Conservation (phyloP, 2,113 vertebrate species). For the Cryptomyrus ogoouensis region DNA sequence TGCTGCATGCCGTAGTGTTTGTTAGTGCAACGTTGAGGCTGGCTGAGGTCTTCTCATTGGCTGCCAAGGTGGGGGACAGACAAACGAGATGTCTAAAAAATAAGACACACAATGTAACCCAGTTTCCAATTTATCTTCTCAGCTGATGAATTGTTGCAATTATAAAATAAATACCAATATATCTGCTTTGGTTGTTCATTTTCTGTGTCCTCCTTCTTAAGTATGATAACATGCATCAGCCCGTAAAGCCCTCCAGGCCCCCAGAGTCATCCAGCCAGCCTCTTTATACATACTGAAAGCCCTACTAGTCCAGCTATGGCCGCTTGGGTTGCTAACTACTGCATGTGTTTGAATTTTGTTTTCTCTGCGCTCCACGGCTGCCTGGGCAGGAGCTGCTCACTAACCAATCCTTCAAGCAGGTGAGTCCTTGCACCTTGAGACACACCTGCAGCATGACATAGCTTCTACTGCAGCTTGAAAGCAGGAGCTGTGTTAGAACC, state of each 20-base stretch:
- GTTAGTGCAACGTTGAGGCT: slow-evolving; percentile 27
- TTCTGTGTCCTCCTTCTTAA: background rate
- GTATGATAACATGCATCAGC: background rate
- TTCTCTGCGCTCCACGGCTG: slow-evolving; percentile 62
- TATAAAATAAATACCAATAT: background rate
- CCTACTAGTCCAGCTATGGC: slow-evolving; percentile 37
- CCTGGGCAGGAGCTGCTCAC: slow-evolving; percentile 89
- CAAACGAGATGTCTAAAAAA: background rate
- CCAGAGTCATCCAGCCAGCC: background rate
- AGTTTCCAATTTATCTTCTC: background rate
- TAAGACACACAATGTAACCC: background rate
- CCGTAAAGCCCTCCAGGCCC: background rate
- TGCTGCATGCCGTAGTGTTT: slow-evolving; percentile 35
- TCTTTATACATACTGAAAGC: slow-evolving; percentile 21
- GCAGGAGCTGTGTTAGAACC: background rate
- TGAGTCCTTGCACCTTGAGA: slow-evolving; percentile 59
- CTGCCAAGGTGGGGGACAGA: background rate
- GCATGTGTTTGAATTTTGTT: slow-evolving; percentile 77
- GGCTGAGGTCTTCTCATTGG: background rate
- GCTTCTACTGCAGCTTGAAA: background rate
- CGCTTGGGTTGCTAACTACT: slow-evolving; percentile 58
- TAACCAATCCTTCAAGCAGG: slow-evolving; percentile 87
- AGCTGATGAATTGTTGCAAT: background rate
- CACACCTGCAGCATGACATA: background rate
- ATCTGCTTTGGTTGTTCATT: background rate